A percentile compares a stretch with the other conserved stretches of the same genome.
Evolutionary conservation across 2,113 vertebrate genomes (phyloP).

Genomic region (Sylvietta virens): DNA sequence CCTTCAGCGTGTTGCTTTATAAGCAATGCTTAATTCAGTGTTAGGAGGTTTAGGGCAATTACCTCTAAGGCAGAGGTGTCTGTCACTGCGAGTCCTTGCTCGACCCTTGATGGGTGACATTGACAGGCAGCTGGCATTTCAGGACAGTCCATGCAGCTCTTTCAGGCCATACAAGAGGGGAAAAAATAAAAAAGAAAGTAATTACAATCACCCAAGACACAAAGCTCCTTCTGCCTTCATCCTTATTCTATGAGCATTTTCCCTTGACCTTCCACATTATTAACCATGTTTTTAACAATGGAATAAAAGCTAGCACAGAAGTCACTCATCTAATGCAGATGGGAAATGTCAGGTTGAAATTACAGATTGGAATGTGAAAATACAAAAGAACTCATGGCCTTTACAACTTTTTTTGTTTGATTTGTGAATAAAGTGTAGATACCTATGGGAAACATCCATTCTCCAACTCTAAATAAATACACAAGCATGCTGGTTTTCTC

Average conservation of each 20-base stretch:
- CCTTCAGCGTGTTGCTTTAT: not conserved
- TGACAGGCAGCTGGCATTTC: slow-evolving; percentile 27
- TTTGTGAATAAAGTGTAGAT: not conserved
- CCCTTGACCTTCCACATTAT: not conserved
- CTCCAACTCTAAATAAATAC: not conserved
- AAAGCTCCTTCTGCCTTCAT: not conserved
- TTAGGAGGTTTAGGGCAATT: not conserved
- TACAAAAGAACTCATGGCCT: not conserved
- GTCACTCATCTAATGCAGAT: not conserved
- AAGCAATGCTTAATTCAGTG: not conserved
- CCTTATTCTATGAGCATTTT: not conserved
- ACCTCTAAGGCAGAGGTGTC: not conserved
- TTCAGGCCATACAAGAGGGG: not conserved
- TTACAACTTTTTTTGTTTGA: not conserved
- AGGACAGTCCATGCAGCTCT: not conserved
- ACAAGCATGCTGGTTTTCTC: not conserved
- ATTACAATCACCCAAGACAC: not conserved
- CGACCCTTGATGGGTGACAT: not conserved
- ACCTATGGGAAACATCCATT: not conserved
- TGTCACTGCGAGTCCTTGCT: not conserved
- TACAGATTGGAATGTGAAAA: not conserved
- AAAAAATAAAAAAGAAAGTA: not conserved
- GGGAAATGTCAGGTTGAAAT: slow-evolving; percentile 11
- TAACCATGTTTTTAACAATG: not conserved
- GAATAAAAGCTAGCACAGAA: not conserved